Conservation (phyloP, 2,113 vertebrate species). For the Hassar affinis region DNA sequence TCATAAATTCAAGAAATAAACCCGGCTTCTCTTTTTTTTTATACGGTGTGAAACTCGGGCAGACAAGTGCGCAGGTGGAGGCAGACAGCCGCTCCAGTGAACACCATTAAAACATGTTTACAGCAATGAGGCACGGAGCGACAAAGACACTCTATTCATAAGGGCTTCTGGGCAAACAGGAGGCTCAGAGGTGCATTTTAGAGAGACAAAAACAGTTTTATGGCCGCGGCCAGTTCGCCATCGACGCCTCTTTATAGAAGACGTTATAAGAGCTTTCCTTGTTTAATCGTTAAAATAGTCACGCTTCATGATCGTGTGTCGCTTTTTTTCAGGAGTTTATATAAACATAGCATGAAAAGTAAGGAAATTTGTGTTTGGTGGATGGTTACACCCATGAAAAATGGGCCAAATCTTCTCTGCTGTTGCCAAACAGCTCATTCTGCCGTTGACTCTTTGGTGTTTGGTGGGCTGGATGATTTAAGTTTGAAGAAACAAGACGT, state of each 20-base stretch:
- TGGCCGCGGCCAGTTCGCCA: constrained; percentile 62
- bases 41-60: constrained; percentile 3
- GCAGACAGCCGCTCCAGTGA: constrained; percentile 50
- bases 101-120: constrained; percentile 56
- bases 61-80: constrained; percentile 47
- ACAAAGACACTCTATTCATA: constrained; percentile 58
- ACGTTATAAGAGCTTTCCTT: constrained; percentile 53
- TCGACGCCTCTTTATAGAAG: constrained; percentile 68
- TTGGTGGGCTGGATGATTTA: too few relatives aligned
- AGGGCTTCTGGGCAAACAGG: constrained; percentile 49
- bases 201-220: constrained; percentile 68
- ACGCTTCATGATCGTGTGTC: too few relatives aligned
- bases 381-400: too few relatives aligned
- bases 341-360: too few relatives aligned
- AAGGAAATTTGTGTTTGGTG: too few relatives aligned
- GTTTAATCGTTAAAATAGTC: neutral
- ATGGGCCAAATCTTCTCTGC: too few relatives aligned
- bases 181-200: constrained; percentile 49
- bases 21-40: neutral
- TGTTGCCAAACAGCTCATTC: too few relatives aligned
- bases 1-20: constrained; percentile 12
- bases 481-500: too few relatives aligned
- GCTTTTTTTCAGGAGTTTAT: too few relatives aligned
- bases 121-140: constrained; percentile 49
- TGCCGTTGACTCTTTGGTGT: too few relatives aligned